Evolutionary conservation across 2,797 vertebrate species (phyloP).

Genomic region (Sparus aurata): DNA sequence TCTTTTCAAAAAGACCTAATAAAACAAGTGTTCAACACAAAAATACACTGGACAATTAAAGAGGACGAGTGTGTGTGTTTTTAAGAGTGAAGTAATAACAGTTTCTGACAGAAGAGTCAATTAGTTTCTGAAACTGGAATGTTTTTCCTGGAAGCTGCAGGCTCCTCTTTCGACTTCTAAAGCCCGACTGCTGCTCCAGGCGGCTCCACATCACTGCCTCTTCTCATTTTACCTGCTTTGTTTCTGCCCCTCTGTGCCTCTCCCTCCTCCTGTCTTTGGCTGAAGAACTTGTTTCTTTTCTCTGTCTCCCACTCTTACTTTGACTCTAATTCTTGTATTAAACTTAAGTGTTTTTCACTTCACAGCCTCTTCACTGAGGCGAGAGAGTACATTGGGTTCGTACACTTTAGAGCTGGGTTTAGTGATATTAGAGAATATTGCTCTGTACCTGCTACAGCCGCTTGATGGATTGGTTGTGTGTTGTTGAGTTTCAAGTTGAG

Average conservation of each 20-base stretch:
- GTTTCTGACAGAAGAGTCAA: slow-evolving; percentile 12
- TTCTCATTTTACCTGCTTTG: slow-evolving; percentile 15
- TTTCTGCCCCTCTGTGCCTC: not conserved
- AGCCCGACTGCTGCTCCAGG: slow-evolving; percentile 35
- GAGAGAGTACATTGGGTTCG: not conserved
- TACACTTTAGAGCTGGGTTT: slow-evolving; percentile 1
- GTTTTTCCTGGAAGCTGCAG: slow-evolving; percentile 35
- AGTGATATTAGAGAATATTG: not conserved
- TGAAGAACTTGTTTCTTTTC: not conserved
- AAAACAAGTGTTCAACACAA: not conserved
- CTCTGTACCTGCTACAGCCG: not conserved
- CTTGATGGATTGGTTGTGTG: not conserved
- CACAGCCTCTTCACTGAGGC: not conserved
- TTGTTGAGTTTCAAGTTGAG: not conserved
- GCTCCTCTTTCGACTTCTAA: slow-evolving; percentile 43
- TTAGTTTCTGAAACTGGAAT: slow-evolving; percentile 27
- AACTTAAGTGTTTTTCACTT: not conserved
- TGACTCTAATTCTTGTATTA: slow-evolving; percentile 6
- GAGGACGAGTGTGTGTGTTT: not conserved
- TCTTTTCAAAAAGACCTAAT: not conserved
- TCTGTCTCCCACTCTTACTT: not conserved
- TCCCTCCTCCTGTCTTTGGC: not conserved
- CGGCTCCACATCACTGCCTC: slow-evolving; percentile 27
- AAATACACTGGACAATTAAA: not conserved
- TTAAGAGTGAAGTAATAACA: not conserved